A percentile compares a stretch with the other conserved stretches of the same genome.
Conservation (phyloP, 2,888 invertebrate species). For the Acleris cristana region DNA sequence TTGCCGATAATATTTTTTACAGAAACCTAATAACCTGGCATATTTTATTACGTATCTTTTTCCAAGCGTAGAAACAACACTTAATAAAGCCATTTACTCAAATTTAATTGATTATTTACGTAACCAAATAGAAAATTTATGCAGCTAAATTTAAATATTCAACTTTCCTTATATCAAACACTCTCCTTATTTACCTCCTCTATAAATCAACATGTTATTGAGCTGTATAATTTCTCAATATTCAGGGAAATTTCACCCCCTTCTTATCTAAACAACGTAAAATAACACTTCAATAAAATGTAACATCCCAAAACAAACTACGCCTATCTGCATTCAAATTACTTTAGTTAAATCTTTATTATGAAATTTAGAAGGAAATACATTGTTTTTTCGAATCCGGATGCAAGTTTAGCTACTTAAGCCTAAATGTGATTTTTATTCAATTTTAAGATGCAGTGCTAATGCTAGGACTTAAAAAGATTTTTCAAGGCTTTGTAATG, state of each 20-base stretch:
- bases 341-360: conserved; percentile 20
- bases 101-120: too few relatives aligned
- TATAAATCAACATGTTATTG: not conserved
- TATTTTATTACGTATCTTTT: too few relatives aligned
- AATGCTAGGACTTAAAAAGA: conserved; percentile 55
- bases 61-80: too few relatives aligned
- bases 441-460: conserved; percentile 61
- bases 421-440: conserved; percentile 68
- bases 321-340: conserved; percentile 32
- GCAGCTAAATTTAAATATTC: too few relatives aligned
- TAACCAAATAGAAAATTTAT: too few relatives aligned
- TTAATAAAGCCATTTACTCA: too few relatives aligned
- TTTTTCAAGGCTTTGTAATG: conserved; percentile 32
- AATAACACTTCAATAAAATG: conserved; percentile 33
- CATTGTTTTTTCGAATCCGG: conserved; percentile 28
- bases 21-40: too few relatives aligned
- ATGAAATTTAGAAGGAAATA: conserved; percentile 3
- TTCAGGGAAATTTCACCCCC: not conserved
- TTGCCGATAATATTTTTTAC: too few relatives aligned
- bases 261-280: conserved; percentile 18
- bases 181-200: too few relatives aligned
- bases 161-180: too few relatives aligned
- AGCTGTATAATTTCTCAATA: conserved; percentile 3
- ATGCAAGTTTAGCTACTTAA: conserved; percentile 31
- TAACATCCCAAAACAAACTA: conserved; percentile 32